phyloP scores from a whole-genome alignment of 2,113 vertebrate species.

The Ailurus styani region DNA sequence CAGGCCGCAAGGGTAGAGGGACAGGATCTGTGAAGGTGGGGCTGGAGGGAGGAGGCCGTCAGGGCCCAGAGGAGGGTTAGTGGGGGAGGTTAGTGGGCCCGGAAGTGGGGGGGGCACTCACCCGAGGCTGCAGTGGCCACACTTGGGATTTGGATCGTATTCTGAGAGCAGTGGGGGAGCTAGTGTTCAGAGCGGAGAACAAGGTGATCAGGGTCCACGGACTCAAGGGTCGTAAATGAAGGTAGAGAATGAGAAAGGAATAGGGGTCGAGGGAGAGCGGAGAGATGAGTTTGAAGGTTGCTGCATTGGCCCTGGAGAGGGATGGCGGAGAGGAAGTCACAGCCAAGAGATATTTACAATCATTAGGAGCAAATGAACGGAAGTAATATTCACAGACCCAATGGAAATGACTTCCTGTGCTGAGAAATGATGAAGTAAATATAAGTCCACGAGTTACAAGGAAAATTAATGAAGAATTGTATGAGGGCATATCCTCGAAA shows the following conservation, averaged over 20 bases:
- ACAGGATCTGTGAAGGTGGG: neutral
- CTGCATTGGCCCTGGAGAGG: neutral
- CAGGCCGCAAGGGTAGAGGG: neutral
- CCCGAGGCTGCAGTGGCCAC: neutral
- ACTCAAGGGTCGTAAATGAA: neutral
- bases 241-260: neutral
- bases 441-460: neutral
- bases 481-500: neutral
- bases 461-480: constrained; percentile 13
- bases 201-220: neutral
- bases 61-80: neutral
- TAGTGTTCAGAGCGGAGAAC: neutral
- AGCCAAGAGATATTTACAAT: neutral
- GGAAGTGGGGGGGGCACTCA: neutral
- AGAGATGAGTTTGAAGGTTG: neutral
- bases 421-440: neutral
- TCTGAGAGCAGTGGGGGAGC: neutral
- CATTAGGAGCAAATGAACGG: neutral
- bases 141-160: neutral
- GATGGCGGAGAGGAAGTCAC: neutral
- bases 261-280: neutral
- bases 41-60: neutral
- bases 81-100: neutral
- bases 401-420: constrained; percentile 5
- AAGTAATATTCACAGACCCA: neutral